Base-by-base conservation (phyloP, 2,888 invertebrate species). In the Tethea ocularis region DNA sequence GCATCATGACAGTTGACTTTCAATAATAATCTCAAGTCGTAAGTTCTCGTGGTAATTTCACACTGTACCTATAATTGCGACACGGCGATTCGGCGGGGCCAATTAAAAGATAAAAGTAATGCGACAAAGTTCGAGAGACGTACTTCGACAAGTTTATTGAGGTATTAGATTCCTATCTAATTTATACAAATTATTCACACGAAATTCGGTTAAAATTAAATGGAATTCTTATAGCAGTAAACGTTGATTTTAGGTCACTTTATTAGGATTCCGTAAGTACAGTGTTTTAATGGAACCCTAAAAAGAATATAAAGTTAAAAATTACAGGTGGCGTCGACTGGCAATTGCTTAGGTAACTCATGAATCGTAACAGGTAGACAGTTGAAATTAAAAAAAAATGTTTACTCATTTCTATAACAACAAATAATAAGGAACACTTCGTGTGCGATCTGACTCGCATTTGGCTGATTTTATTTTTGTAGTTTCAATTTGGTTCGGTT, bases 31-130 rank as follows among this genome's bases (percentile, higher is more conserved):
- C 5, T 20, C 17, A 46, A 46, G 46, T 20, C 20, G 20, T 10
- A 20, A 46, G n/a, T 46, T n/a, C 1, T 20, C 17, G 46, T 46
- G 46, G 20, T 62, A 53, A 67, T 55, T 62, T 54, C 26, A 53
- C 53, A 56, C 58, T n/a, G 20, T 15, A n/a, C n/a, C n/a, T n/a
- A 56, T 23, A 7, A 68, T 72, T 72, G 64, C 68, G 65, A 58
- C 68, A 70, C 57, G 57, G 64, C 57, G 61, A 62, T 67, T 63
- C 58, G 61, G 60, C 38, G 58, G 52, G 41, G 58, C 67, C 66
- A 69, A 69, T 71, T 69, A 71, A 69, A 64, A 69, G 67, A 71
- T 71, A 69, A 67, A 68, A 63, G 59, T 56, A 51, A 54, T 57
- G 67, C 58, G 69, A 71, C 71, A 68, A 63, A 57, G 56, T 24